Evolutionary conservation across 2,797 vertebrate species (phyloP).

Genomic region (Tinamus major): DNA sequence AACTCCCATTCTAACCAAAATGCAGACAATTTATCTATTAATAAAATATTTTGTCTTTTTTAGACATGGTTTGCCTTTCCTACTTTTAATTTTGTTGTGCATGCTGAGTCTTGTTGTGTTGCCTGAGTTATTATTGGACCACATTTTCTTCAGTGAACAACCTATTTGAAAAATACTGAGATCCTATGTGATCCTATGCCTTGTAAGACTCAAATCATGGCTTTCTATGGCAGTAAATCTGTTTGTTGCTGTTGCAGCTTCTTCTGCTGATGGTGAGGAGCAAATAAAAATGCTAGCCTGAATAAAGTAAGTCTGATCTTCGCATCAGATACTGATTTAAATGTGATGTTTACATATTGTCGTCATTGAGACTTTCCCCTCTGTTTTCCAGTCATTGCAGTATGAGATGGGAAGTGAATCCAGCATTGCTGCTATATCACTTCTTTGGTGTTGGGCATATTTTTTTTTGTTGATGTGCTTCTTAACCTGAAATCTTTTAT

Average conservation of each 20-base stretch:
- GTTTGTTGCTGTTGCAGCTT: neutral
- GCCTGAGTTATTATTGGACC: neutral
- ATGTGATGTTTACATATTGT: neutral
- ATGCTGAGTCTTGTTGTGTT: neutral
- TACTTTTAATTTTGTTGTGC: neutral
- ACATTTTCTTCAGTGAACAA: neutral
- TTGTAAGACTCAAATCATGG: neutral
- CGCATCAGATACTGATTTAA: neutral
- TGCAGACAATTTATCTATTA: neutral
- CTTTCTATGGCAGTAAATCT: neutral
- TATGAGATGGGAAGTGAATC: neutral
- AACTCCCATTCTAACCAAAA: neutral
- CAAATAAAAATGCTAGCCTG: neutral
- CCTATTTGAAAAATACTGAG: neutral
- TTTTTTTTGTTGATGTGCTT: neutral
- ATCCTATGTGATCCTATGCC: neutral
- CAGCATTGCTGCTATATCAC: neutral
- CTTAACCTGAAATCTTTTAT: neutral
- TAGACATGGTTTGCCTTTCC: neutral
- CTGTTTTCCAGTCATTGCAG: neutral
- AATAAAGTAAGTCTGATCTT: neutral
- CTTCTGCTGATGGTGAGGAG: neutral
- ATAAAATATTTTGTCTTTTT: neutral
- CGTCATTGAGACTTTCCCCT: neutral
- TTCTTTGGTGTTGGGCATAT: neutral